Percentiles rank a stretch among this genome's conserved stretches.
These are phyloP conservation scores for Hipparchia sbordonii DNA, from an alignment of 2,888 invertebrate genomes.

Conservation along the genomic window DNA sequence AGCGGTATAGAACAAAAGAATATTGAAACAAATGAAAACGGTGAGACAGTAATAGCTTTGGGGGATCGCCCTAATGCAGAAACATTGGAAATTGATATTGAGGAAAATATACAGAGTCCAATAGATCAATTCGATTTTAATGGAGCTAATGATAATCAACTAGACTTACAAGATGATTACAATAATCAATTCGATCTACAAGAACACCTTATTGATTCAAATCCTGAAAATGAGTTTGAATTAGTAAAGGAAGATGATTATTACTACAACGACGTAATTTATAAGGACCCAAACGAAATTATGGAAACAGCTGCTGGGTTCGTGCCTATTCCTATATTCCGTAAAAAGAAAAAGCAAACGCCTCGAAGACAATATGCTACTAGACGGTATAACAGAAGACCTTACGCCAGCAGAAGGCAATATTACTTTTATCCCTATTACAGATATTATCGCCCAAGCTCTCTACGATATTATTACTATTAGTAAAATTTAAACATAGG, in stretches of 20 bases:
- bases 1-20: conserved; percentile 51
- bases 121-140: conserved; percentile 38
- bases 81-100: conserved; percentile 55
- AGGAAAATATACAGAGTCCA: conserved; percentile 50
- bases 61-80: conserved; percentile 42
- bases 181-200: conserved; percentile 22
- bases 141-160: conserved; percentile 34
- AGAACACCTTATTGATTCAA: conserved; percentile 24
- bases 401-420: conserved; percentile 52
- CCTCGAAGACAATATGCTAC: conserved; percentile 55
- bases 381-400: conserved; percentile 58
- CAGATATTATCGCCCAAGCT: conserved; percentile 64
- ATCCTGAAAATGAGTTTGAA: conserved; percentile 37
- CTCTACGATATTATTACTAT: conserved; percentile 65
- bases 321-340: conserved; percentile 60
- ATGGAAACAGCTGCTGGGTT: conserved; percentile 73
- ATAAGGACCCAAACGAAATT: conserved; percentile 61
- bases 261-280: conserved; percentile 50
- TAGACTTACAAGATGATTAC: conserved; percentile 35
- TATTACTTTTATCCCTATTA: conserved; percentile 61
- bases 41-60: conserved; percentile 35
- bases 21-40: conserved; percentile 43
- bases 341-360: conserved; percentile 45
- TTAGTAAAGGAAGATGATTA: conserved; percentile 43
- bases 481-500: conserved; percentile 36